Conservation (phyloP, 2,888 invertebrate genomes). For the Clistopyga incitator region DNA sequence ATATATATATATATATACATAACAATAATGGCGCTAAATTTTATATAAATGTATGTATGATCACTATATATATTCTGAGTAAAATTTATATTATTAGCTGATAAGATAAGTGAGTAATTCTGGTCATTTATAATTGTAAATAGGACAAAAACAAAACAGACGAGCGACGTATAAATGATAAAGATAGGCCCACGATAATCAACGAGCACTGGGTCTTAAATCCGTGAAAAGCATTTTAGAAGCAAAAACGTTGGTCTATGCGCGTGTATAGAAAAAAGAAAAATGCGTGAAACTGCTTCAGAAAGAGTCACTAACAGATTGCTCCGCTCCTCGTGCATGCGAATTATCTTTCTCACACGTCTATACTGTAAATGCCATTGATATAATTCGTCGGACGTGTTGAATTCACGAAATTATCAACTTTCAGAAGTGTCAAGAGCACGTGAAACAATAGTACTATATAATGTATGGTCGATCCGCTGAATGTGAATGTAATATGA, state of each 20-base stretch:
- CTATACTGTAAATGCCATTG: conserved; percentile 61
- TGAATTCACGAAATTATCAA: conserved; percentile 6
- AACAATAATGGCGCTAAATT: conserved; percentile 78
- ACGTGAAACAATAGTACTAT: conserved; percentile 53
- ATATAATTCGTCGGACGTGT: conserved; percentile 18
- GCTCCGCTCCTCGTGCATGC: conserved; percentile 22
- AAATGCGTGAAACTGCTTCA: conserved; percentile 52
- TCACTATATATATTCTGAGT: conserved; percentile 71
- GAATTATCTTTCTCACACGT: conserved; percentile 55
- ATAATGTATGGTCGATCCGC: conserved; percentile 61
- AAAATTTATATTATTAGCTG: conserved; percentile 77
- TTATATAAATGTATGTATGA: conserved; percentile 72
- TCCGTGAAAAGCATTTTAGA: conserved; percentile 53
- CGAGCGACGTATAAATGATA: conserved; percentile 54
- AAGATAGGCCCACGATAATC: conserved; percentile 41
- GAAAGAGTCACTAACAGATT: conserved; percentile 25
- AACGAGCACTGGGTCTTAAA: conserved; percentile 30
- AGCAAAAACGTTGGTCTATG: conserved; percentile 43
- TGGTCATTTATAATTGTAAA: conserved; percentile 79
- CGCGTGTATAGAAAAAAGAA: conserved; percentile 60
- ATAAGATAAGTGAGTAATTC: conserved; percentile 81
- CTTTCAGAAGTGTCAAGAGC: not conserved
- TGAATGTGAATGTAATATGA: conserved; percentile 70
- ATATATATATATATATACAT: conserved; percentile 66
- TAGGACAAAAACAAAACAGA: conserved; percentile 63